These are phyloP conservation scores for Leptarthrus brevirostris DNA, from an alignment of 2,888 invertebrate species.

Conservation along the genomic window DNA sequence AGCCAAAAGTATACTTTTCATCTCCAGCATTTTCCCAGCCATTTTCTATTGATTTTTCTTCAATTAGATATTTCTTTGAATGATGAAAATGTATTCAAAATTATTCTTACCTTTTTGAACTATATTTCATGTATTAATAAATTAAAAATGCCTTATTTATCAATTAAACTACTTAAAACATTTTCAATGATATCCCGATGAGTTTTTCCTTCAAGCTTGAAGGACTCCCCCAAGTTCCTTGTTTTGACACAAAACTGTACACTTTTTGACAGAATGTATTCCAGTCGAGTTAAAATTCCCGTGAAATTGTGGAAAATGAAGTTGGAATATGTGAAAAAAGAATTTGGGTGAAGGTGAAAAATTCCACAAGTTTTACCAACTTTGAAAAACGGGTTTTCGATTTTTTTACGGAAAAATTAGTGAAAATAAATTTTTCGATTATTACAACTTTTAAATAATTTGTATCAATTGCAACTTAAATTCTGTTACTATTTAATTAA, in stretches of 20 bases:
- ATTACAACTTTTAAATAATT: too few relatives aligned
- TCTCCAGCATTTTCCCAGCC: conserved; percentile 53
- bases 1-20: conserved; percentile 51
- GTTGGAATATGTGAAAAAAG: too few relatives aligned
- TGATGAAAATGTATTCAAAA: not conserved
- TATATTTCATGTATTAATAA: too few relatives aligned
- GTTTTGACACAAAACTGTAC: not conserved
- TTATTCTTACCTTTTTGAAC: not conserved
- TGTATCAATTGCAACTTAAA: too few relatives aligned
- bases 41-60: conserved; percentile 48
- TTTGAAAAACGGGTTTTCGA: too few relatives aligned
- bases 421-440: too few relatives aligned
- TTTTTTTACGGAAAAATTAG: too few relatives aligned
- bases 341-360: conserved; percentile 27
- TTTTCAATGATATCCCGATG: not conserved
- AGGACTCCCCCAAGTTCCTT: too few relatives aligned
- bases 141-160: too few relatives aligned
- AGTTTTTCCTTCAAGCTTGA: not conserved
- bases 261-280: not conserved
- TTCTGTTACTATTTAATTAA: too few relatives aligned
- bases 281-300: not conserved
- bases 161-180: not conserved
- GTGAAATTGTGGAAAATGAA: not conserved
- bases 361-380: too few relatives aligned
- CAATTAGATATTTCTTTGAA: not conserved